Evolutionary conservation across 1,140 invertebrate genomes (phyloP), one percentile per base, ranked within the genome.

Genomic region (Magallana angulata): DNA sequence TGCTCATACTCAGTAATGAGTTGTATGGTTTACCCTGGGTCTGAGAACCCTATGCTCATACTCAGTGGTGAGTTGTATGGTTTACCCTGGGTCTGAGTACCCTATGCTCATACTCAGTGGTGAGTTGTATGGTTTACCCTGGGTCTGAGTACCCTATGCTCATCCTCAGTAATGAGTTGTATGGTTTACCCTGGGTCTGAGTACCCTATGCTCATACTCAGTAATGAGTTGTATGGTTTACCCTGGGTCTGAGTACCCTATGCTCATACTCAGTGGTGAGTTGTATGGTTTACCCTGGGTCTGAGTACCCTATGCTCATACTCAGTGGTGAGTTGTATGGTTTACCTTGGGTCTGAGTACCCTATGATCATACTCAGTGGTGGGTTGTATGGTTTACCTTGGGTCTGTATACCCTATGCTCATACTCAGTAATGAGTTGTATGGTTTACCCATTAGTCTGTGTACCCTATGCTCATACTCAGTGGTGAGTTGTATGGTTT

Each of bases 141-240:
- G 98, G 98, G 5, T 98, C 97, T 6, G 99, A 99, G 93, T 96
- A 99, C 89, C 98, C 98, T 0, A 98, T 98, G 92, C 96, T 99
- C 14, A 97, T 99, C 92, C 97, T 98, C 0, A 48, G 36, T 48
- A 0, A 0, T 48, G 36, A 48, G 36, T n/a, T n/a, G n/a, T n/a
- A n/a, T n/a, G n/a, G n/a, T n/a, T n/a, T n/a, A n/a, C 0, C 96
- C 99, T 93, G 98, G 98, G 5, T 98, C 97, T 6, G 99, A 99
- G 93, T 96, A 99, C 89, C 98, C 98, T 0, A 98, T 98, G 92
- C 96, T 99, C 12, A 97, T 99, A 92, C 97, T 98, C 0, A 97
- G 98, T 93, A 98, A 97, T 98, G 94, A 95, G 96, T 48, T 48
- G 24, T 24, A 48, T 48, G 36, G 2, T 48, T 80, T 84, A 58